phyloP scores from a whole-genome alignment of 2,888 invertebrate genomes.

The Drosophila tanythrix region DNA sequence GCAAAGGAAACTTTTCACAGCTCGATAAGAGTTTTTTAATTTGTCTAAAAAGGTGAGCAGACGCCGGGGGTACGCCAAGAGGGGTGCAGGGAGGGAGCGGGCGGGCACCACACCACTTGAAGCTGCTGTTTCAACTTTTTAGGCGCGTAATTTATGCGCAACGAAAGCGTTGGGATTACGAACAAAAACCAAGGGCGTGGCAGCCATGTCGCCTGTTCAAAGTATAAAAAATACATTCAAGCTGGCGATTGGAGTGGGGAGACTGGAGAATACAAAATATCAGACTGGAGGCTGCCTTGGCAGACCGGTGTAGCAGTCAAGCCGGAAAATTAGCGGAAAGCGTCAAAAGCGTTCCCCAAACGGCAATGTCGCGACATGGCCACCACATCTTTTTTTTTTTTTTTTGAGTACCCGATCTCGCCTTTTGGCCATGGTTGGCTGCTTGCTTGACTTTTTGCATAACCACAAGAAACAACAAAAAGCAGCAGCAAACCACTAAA shows the following conservation, averaged over 20 bases:
- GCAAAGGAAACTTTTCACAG: constrained; percentile 67
- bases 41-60: constrained; percentile 71
- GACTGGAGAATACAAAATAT: not conserved
- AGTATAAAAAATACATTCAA: constrained; percentile 14
- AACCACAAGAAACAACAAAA: constrained; percentile 55
- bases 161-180: constrained; percentile 76
- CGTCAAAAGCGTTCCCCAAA: constrained; percentile 80
- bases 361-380: constrained; percentile 71
- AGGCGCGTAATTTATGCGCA: constrained; percentile 77
- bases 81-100: not conserved
- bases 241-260: not conserved
- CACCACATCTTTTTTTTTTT: constrained; percentile 6
- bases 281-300: constrained; percentile 36
- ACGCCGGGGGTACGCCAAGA: not conserved
- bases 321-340: constrained; percentile 81
- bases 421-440: constrained; percentile 12
- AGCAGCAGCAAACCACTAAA: constrained; percentile 36
- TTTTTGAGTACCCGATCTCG: not conserved
- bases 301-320: constrained; percentile 74
- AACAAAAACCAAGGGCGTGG: constrained; percentile 52
- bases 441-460: constrained; percentile 61
- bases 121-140: constrained; percentile 58
- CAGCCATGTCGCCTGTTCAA: constrained; percentile 39
- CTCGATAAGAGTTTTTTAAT: constrained; percentile 80
- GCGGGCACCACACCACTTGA: not conserved